Evolutionary conservation across 2,888 invertebrate species (phyloP).

Genomic region (Leucozona laternaria): DNA sequence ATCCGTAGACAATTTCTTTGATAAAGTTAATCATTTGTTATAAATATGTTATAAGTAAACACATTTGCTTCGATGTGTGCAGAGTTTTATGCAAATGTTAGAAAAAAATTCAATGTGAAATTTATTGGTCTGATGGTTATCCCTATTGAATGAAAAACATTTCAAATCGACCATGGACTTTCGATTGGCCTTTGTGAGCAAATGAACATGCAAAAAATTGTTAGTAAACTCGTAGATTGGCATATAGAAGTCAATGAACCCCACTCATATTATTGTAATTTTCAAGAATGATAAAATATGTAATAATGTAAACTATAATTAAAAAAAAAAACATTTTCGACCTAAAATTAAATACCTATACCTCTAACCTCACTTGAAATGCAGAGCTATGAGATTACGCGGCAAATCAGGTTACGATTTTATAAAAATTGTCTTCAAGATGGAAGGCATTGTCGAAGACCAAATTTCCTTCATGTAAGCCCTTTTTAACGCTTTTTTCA

Average conservation of each 20-base stretch:
- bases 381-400: too few species aligned
- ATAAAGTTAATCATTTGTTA: slow-evolving; percentile 13
- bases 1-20: slow-evolving; percentile 6
- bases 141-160: not conserved
- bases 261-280: too few species aligned
- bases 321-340: too few species aligned
- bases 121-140: not conserved
- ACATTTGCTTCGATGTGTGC: not conserved
- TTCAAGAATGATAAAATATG: too few species aligned
- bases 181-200: not conserved
- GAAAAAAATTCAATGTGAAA: not conserved
- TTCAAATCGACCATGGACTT: slow-evolving; percentile 7
- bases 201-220: not conserved
- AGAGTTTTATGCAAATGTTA: slow-evolving; percentile 15
- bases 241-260: not conserved
- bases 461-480: too few species aligned
- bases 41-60: not conserved
- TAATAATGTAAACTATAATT: too few species aligned
- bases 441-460: too few species aligned
- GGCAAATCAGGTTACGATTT: too few species aligned
- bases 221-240: not conserved
- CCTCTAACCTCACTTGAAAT: too few species aligned
- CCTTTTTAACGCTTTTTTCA: too few species aligned
- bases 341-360: too few species aligned
- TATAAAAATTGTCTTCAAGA: too few species aligned